Conservation (phyloP, 2,113 vertebrate species). For the Pteronura brasiliensis region DNA sequence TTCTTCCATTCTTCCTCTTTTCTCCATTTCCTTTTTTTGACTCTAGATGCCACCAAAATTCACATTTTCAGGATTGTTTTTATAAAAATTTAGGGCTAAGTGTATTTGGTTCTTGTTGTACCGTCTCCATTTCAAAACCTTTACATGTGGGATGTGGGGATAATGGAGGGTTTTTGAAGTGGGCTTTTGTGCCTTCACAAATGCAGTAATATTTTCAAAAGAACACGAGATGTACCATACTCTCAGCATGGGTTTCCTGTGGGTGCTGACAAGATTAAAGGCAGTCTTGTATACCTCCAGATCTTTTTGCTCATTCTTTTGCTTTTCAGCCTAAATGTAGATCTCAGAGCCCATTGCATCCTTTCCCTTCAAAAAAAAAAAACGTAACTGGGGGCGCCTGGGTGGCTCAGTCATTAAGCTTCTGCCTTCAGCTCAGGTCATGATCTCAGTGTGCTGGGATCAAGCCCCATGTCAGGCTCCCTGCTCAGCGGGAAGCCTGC, state of each 20-base stretch:
- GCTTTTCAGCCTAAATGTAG: not conserved
- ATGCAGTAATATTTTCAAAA: not conserved
- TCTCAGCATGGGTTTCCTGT: not conserved
- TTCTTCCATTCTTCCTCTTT: not conserved
- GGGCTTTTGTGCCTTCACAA: not conserved
- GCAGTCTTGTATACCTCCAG: not conserved
- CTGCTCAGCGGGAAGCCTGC: too few relatives aligned
- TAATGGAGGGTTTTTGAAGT: not conserved
- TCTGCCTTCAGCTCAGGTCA: too few relatives aligned
- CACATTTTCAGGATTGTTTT: not conserved
- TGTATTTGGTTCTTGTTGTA: not conserved
- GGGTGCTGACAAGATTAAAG: not conserved
- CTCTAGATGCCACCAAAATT: not conserved
- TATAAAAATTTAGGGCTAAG: not conserved
- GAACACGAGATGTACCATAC: fast-evolving
- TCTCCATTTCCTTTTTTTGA: not conserved
- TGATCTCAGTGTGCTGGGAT: too few relatives aligned
- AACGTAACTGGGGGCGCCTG: not conserved
- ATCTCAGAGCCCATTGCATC: not conserved
- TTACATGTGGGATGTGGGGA: not conserved
- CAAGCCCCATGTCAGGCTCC: too few relatives aligned
- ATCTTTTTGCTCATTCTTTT: not conserved
- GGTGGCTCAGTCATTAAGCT: too few relatives aligned
- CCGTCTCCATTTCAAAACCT: not conserved
- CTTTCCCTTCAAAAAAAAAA: not conserved